Base-by-base conservation (phyloP, 2,113 vertebrate species). In the Caranx melampygus region DNA sequence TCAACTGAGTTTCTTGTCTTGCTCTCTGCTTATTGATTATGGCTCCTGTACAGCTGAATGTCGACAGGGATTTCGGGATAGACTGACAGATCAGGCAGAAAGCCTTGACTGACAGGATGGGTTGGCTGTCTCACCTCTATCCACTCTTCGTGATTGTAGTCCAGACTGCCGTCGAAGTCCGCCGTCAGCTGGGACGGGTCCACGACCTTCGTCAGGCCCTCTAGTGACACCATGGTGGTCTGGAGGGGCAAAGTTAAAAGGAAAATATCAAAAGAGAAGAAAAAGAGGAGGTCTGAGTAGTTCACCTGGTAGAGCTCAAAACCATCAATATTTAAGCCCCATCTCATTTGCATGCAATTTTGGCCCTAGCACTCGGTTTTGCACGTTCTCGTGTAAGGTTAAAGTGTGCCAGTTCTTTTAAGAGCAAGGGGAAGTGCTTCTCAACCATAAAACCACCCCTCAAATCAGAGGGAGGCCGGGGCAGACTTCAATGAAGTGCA, bases 111-210 rank as follows among this genome's bases (percentile, higher is more conserved):
- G 72, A 67, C 34, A 44, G 47, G 16, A 16, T 1, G 4, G 11
- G 33, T 5, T 13, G 35, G 33, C 13, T n/a, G 1, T 37, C 82
- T 47, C 34, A 94, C 93, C 93, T 99, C 98, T 73, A 99, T 99
- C 98, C 98, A 99, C 73, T 99, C 98, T 65, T 99, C 98, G 0
- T 99, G 98, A 94, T 99, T 99, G 92, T 99, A 99, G 61, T 99
- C 98, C 92, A 99, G 94, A 90, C 97, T 98, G 92, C 98, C 98
- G 42, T 99, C 98, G 31, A 99, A 99, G 94, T 99, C 98, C 0
- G 97, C 92, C 0, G 98, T 99, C 84, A 99, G 95, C 92, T 99
- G 98, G 86, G 98, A 99, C 75, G 98, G 97, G 93, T 99, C 98
- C 83, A 99, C 98, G 78, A 99, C 96, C 94, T 99, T 99, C 84